phyloP scores from a whole-genome alignment of 2,888 invertebrate genomes.

The Anticlea derivata region DNA sequence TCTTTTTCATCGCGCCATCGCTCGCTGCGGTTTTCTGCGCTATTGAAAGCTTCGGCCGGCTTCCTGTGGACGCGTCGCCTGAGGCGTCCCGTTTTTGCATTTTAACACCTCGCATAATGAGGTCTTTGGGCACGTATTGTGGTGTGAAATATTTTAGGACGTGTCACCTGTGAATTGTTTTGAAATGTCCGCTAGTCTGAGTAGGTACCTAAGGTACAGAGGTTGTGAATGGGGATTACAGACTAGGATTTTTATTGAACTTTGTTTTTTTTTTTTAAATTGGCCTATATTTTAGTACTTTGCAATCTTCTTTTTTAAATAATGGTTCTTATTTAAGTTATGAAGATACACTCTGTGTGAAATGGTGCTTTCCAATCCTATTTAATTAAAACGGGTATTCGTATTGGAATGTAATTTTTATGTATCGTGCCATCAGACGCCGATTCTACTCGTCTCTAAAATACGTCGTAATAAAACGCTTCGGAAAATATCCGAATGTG shows the following conservation, averaged over 20 bases:
- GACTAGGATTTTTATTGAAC: too few relatives aligned
- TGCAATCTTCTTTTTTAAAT: too few relatives aligned
- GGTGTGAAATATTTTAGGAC: conserved; percentile 39
- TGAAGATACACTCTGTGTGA: conserved; percentile 1
- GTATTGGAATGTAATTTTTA: conserved; percentile 51
- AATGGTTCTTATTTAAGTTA: too few relatives aligned
- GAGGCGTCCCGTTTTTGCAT: conserved; percentile 61
- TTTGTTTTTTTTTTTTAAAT: too few relatives aligned
- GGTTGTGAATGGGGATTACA: not conserved
- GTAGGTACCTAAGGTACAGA: not conserved
- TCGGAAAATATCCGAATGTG: conserved; percentile 69
- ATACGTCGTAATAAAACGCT: conserved; percentile 74
- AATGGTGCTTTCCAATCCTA: conserved; percentile 8
- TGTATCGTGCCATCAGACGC: conserved; percentile 54
- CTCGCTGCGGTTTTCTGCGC: conserved; percentile 62
- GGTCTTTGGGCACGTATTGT: conserved; percentile 55
- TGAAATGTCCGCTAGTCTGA: conserved; percentile 2
- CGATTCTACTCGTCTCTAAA: conserved; percentile 59
- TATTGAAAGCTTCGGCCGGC: conserved; percentile 62
- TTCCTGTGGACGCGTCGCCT: conserved; percentile 56
- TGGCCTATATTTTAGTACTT: too few relatives aligned
- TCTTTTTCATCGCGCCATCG: conserved; percentile 55
- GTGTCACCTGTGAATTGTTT: conserved; percentile 29
- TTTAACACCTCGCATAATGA: conserved; percentile 71
- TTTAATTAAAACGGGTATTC: conserved; percentile 35